A percentile compares a stretch with the other conserved stretches of the same genome.
phyloP scores from a whole-genome alignment of 2,797 vertebrate genomes.

The Enteromius unitaeniatus region DNA sequence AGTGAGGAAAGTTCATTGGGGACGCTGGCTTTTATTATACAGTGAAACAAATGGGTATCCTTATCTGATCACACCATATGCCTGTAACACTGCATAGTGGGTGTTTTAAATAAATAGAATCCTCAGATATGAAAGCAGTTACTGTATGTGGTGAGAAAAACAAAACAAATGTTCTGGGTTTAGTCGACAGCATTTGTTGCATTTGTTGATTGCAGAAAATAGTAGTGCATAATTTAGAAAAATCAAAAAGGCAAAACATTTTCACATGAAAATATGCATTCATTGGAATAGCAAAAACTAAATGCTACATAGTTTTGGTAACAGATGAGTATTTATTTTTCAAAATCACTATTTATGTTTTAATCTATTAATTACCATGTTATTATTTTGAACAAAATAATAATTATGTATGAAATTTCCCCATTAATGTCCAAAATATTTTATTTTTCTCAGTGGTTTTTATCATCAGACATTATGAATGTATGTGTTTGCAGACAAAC shows the following conservation, averaged over 20 bases:
- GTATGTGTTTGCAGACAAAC: not conserved
- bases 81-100: slow-evolving; percentile 12
- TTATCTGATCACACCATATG: slow-evolving; percentile 35
- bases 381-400: not conserved
- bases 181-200: slow-evolving; percentile 4
- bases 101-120: slow-evolving; percentile 24
- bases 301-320: not conserved
- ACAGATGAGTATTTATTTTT: not conserved
- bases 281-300: not conserved
- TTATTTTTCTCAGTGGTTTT: not conserved
- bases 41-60: slow-evolving; percentile 18
- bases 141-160: not conserved
- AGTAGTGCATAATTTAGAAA: not conserved
- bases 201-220: not conserved
- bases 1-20: slow-evolving; percentile 51
- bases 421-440: not conserved
- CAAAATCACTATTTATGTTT: not conserved
- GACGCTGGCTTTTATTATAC: slow-evolving; percentile 40
- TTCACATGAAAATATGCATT: not conserved
- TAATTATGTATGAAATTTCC: not conserved
- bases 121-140: not conserved
- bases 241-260: not conserved
- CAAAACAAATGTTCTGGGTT: not conserved
- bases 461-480: not conserved
- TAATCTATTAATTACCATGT: not conserved